These are phyloP conservation scores for Leptestheria dahalacensis DNA, from an alignment of 1,140 invertebrate genomes.

Conservation along the genomic window DNA sequence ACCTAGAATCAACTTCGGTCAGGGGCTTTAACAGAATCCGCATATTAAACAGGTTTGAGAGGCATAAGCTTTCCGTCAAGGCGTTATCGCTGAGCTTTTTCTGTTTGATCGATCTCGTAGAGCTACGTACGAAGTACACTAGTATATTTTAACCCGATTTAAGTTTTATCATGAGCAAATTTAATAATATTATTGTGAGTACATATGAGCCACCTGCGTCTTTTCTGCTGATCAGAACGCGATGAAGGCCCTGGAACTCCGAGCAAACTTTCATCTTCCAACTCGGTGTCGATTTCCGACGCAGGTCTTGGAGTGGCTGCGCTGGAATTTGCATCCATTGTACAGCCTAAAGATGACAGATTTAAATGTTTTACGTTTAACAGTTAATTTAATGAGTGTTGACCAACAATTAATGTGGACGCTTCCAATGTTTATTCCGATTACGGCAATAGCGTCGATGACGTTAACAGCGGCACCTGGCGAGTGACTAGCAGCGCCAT, in stretches of 20 bases:
- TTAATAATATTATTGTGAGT: neutral
- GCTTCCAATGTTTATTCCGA: too few relatives aligned
- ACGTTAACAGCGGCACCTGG: too few relatives aligned
- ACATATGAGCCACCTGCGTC: neutral
- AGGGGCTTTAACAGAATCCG: too few relatives aligned
- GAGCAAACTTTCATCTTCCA: neutral
- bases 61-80: too few relatives aligned
- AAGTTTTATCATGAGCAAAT: too few relatives aligned
- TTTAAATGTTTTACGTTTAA: neutral
- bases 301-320: neutral
- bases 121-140: slow-evolving; percentile 49
- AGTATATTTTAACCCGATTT: neutral
- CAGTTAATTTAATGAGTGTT: too few relatives aligned
- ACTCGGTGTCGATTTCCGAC: slow-evolving; percentile 6
- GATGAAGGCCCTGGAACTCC: slow-evolving; percentile 6
- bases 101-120: slow-evolving; percentile 81
- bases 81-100: slow-evolving; percentile 95
- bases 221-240: neutral
- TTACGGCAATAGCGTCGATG: too few relatives aligned
- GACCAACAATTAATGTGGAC: too few relatives aligned
- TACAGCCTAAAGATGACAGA: neutral
- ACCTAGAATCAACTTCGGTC: too few relatives aligned
- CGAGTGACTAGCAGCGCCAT: neutral
- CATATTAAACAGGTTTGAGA: too few relatives aligned
- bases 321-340: neutral